These are phyloP conservation scores for Cotesia typhae DNA, from an alignment of 1,140 invertebrate species.

Conservation along the genomic window DNA sequence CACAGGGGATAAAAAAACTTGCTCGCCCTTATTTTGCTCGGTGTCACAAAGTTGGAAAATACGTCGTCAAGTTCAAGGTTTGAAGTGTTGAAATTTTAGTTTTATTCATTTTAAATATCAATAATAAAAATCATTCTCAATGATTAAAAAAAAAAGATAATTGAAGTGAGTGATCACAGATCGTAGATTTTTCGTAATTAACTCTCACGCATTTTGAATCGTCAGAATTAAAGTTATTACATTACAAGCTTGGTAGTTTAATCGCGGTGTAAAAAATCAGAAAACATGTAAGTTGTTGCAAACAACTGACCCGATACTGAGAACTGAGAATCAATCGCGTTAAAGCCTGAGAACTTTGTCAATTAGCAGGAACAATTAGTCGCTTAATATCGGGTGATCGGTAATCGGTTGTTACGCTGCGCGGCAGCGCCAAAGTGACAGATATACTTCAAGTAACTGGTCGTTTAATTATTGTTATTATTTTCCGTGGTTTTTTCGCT, in stretches of 20 bases:
- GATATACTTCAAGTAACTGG: conserved; percentile 34
- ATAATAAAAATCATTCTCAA: neutral
- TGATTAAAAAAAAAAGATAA: neutral
- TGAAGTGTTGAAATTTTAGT: neutral
- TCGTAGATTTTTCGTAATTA: conserved; percentile 41
- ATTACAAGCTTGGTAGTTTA: neutral
- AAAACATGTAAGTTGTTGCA: conserved; percentile 4
- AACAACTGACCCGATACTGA: neutral
- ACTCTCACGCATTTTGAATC: conserved; percentile 5
- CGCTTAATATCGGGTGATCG: conserved; percentile 33
- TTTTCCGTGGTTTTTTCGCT: too few species aligned
- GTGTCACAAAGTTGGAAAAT: conserved; percentile 7
- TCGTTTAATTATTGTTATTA: too few species aligned
- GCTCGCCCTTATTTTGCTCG: conserved; percentile 4
- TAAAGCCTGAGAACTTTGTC: conserved; percentile 60
- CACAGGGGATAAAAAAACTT: conserved; percentile 7
- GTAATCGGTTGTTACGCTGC: conserved; percentile 27
- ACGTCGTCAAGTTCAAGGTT: neutral
- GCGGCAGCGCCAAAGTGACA: conserved; percentile 42
- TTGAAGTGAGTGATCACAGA: conserved; percentile 32
- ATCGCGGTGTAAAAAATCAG: neutral
- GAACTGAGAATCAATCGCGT: conserved; percentile 37
- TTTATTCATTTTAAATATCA: neutral
- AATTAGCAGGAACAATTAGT: conserved; percentile 62
- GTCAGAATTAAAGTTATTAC: neutral